phyloP scores from a whole-genome alignment of 2,888 invertebrate species.

The Spodoptera littoralis region DNA sequence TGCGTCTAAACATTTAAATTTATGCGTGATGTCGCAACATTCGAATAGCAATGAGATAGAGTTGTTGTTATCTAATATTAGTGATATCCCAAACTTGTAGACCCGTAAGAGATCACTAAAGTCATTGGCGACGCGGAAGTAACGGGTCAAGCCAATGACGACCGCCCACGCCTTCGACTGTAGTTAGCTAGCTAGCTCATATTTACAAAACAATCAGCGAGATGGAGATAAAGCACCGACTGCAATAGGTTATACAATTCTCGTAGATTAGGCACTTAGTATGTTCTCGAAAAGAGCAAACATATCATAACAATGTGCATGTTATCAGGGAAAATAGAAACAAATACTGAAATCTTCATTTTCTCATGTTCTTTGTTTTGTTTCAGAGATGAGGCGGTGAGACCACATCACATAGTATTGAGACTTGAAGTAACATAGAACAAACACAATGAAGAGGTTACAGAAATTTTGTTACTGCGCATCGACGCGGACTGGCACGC shows the following conservation, averaged over 20 bases:
- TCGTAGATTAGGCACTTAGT: too few species aligned
- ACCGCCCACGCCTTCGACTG: slow-evolving; percentile 56
- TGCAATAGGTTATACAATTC: not conserved
- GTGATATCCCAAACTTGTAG: slow-evolving; percentile 49
- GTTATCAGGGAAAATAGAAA: slow-evolving; percentile 4
- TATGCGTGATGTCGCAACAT: slow-evolving; percentile 26
- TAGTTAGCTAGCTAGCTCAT: slow-evolving; percentile 5
- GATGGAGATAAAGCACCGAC: slow-evolving; percentile 21
- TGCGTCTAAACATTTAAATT: slow-evolving; percentile 31
- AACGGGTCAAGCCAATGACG: slow-evolving; percentile 66
- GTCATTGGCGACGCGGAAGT: slow-evolving; percentile 60
- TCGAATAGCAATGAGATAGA: slow-evolving; percentile 51
- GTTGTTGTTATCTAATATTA: slow-evolving; percentile 48
- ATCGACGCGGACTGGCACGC: slow-evolving; percentile 92
- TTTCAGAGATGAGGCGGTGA: slow-evolving; percentile 70
- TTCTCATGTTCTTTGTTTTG: slow-evolving; percentile 28
- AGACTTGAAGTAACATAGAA: slow-evolving; percentile 18
- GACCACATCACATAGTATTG: slow-evolving; percentile 11
- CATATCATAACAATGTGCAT: slow-evolving; percentile 5
- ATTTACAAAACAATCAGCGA: slow-evolving; percentile 34
- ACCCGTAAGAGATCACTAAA: slow-evolving; percentile 40
- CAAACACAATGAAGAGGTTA: slow-evolving; percentile 84
- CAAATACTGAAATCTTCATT: not conserved
- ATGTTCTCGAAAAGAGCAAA: too few species aligned
- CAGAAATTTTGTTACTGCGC: slow-evolving; percentile 92